phyloP scores from a whole-genome alignment of 2,888 invertebrate genomes.

The Euclidia mi region DNA sequence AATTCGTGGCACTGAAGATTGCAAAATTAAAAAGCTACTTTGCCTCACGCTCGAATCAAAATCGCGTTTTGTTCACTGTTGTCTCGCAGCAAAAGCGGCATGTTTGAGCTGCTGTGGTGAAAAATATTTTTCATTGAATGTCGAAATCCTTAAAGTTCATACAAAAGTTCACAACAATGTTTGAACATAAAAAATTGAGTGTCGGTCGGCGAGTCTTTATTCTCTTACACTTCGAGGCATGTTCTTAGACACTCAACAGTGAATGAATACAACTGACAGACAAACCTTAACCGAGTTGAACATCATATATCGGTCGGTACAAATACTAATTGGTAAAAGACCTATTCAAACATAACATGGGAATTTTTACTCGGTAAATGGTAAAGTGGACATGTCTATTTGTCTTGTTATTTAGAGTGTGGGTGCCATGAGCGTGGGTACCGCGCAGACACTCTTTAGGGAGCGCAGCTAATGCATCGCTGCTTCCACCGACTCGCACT shows the following conservation, averaged over 20 bases:
- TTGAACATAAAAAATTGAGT: constrained; percentile 76
- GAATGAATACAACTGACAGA: constrained; percentile 74
- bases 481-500: constrained; percentile 51
- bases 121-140: constrained; percentile 35
- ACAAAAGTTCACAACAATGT: constrained; percentile 68
- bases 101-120: too few species aligned
- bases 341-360: constrained; percentile 88
- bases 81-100: too few species aligned
- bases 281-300: constrained; percentile 73
- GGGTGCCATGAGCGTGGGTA: constrained; percentile 84
- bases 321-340: constrained; percentile 89
- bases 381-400: constrained; percentile 88
- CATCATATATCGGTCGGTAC: constrained; percentile 82
- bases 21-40: too few species aligned
- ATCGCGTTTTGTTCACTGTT: too few species aligned
- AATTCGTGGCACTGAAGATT: too few species aligned
- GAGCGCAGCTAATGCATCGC: constrained; percentile 66
- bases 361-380: constrained; percentile 88
- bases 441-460: constrained; percentile 72
- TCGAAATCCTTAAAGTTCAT: constrained; percentile 57
- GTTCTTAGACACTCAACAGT: constrained; percentile 73
- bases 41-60: too few species aligned
- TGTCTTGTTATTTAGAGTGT: constrained; percentile 88
- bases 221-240: constrained; percentile 71
- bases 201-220: constrained; percentile 72